Conservation (phyloP, 37 sponge, comb jelly and placozoan genomes). For the Halisarca cf. caerulea region DNA sequence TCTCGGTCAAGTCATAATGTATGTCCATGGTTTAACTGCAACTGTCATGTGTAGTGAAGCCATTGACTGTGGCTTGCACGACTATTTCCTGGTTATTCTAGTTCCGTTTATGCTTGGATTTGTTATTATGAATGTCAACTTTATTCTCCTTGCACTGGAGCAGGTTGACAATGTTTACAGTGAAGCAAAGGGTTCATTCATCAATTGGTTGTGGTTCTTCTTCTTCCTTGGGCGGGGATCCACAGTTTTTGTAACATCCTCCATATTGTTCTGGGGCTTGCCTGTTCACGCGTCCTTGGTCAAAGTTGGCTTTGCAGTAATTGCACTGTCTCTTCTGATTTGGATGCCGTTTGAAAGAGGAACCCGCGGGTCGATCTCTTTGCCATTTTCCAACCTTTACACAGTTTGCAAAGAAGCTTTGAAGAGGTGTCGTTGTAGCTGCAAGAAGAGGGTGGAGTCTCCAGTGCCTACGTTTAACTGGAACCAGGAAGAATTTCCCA, state of each 20-base stretch:
- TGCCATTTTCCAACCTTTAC: neutral
- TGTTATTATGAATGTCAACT: neutral
- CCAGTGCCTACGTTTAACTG: too few species aligned
- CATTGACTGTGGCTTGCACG: neutral
- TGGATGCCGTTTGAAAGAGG: neutral
- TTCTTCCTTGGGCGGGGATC: neutral
- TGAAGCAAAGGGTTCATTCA: neutral
- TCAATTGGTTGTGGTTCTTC: constrained; percentile 1
- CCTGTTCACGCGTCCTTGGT: neutral
- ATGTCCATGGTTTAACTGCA: neutral
- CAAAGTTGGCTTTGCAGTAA: neutral
- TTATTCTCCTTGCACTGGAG: neutral
- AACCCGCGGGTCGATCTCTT: neutral
- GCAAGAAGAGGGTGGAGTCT: too few species aligned
- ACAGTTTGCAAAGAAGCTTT: neutral
- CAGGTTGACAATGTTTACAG: neutral
- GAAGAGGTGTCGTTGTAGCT: neutral
- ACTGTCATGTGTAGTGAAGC: neutral
- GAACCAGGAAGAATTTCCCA: too few species aligned
- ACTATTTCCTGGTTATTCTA: neutral
- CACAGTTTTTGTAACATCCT: neutral
- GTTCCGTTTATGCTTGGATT: neutral
- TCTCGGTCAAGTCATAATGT: neutral
- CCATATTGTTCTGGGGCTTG: neutral
- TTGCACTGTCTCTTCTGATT: neutral